Evolutionary conservation across 2,797 vertebrate genomes (phyloP), one percentile per base, ranked within the genome.

Genomic region (Macropus fuliginosus): DNA sequence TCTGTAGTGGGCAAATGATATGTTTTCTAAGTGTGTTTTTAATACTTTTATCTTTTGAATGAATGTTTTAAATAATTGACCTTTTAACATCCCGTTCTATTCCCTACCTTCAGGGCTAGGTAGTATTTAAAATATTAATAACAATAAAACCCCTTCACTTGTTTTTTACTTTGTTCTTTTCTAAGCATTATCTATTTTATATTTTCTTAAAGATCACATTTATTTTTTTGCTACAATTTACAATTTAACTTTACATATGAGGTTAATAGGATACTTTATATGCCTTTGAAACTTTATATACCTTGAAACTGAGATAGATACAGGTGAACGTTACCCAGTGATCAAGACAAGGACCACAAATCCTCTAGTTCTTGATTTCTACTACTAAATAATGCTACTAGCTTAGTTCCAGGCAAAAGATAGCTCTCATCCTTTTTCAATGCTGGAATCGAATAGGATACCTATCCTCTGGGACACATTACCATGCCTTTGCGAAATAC

Each of bases 191-290:
- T 52, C 81, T 91, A 66, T 34, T 56, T 0, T 94, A 1, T 94
- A 1, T 95, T 95, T 93, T 95, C 90, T 91, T 95, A 18, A 94
- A 95, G 90, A 93, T n/a, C 1, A 34, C 54, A 93, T 96, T 96
- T 91, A 90, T 93, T 56, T 93, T 93, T 96, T 14, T 94, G 40
- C 18, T 92, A 0, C 90, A 56, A 2, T 97, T 54, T 93, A 31
- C 34, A 24, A 74, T 34, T 40, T 74, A 21, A 21, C 34, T 94
- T 74, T 97, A 56, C 31, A 4, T 90, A 66, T 92, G n/a, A 92
- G 31, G 3, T 94, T 94, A 81, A 94, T 52, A 93, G 1, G 59
- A 6, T 81, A 91, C 54, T 97, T 94, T 91, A 74, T 95, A 24
- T 55, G 81, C 40, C 46, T 95, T 31, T 40, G 66, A 74, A 74